Base-by-base conservation (phyloP, 2,113 vertebrate genomes). In the Mellivora capensis region DNA sequence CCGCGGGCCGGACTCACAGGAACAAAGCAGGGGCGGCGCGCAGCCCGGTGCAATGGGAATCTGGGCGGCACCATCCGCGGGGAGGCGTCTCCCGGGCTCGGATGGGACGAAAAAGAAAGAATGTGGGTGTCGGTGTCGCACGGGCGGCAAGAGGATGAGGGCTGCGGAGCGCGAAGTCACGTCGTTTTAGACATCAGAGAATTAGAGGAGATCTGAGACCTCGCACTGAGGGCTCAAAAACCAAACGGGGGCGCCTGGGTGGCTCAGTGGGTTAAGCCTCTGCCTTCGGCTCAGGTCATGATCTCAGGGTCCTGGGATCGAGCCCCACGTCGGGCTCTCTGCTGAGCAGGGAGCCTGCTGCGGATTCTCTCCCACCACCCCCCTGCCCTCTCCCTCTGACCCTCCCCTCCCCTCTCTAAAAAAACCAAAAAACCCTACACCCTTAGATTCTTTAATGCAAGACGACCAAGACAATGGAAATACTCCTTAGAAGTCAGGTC, bases 121-220 rank as follows among this genome's bases (percentile, higher is more conserved):
- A 49, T 14, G 25, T 1, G 42, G 8, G 74, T 34, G 44, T 76
- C 0, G 4, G 44, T 29, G 4, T 18, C 13, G 11, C 0, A n/a
- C 15, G 25, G 37, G 39, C 0, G 1, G 37, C 1, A 3, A 27
- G 39, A 4, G 25, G 25, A 27, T 7, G 25, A 29, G 39, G 72
- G 6, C 39, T 8, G 72, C 4, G 1, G 64, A 1, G 13, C 2
- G 71, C 9, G 2, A 37, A 47, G 8, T 14, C 52, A 21, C 25
- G 39, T 6, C 4, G 15, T 3, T 37, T 81, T 76, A 52, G 89
- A 69, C 72, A 69, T 23, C 1, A 34, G 83, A 52, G 57, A 47
- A 31, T 57, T 87, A 9, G 49, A 69, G 64, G n/a, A 72, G 52
- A 44, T 0, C 44, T 20, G 8, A 17, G 8, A 13, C 12, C 37